These are phyloP conservation scores for Hoplias malabaricus DNA, from an alignment of 2,113 vertebrate species.

Conservation along the genomic window DNA sequence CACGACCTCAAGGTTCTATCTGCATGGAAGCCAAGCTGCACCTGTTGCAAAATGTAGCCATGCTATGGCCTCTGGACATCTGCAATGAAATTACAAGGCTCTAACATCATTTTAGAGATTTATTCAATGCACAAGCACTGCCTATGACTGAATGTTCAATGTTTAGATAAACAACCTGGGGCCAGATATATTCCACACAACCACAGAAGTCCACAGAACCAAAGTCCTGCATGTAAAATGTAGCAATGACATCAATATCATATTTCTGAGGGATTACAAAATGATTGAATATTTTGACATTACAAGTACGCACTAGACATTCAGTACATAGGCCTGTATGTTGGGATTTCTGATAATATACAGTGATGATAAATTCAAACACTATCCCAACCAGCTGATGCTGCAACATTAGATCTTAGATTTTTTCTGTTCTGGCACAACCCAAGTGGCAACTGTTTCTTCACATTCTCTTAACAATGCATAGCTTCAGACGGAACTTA, in stretches of 20 bases:
- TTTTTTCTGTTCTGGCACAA: neutral
- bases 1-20: neutral
- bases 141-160: slow-evolving; percentile 35
- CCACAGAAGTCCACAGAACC: neutral
- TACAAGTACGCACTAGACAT: neutral
- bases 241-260: neutral
- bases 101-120: slow-evolving; percentile 15
- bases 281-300: neutral
- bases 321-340: slow-evolving; percentile 13
- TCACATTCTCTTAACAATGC: neutral
- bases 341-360: slow-evolving; percentile 16
- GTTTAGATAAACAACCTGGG: neutral
- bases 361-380: neutral
- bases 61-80: slow-evolving; percentile 24
- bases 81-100: slow-evolving; percentile 27
- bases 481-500: neutral
- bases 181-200: neutral
- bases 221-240: neutral
- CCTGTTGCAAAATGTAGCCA: slow-evolving; percentile 4
- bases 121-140: slow-evolving; percentile 21
- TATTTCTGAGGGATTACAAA: neutral
- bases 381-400: neutral
- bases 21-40: slow-evolving; percentile 30
- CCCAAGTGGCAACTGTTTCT: neutral
- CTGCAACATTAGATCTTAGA: neutral